Conservation (phyloP, 2,797 vertebrate species). For the Orestias chungarensis region DNA sequence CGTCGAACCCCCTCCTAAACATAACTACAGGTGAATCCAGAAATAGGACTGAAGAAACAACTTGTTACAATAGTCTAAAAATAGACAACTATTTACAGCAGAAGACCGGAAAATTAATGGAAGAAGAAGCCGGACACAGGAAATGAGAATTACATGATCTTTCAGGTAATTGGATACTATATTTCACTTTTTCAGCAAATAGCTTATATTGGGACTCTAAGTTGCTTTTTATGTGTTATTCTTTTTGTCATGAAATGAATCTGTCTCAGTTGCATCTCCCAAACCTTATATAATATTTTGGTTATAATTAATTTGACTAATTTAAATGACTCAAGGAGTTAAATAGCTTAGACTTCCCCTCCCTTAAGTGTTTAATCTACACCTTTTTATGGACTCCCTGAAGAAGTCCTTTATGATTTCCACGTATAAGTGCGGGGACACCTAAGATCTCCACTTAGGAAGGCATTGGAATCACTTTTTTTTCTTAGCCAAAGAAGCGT, state of each 20-base stretch:
- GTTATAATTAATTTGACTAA: background rate
- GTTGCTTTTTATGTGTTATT: background rate
- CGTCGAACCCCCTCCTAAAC: too few relatives aligned
- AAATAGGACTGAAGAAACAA: too few relatives aligned
- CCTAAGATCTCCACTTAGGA: slow-evolving; percentile 34
- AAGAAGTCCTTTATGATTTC: slow-evolving; percentile 20
- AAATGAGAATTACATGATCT: too few relatives aligned
- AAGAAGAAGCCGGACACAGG: too few relatives aligned
- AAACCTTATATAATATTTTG: too few relatives aligned
- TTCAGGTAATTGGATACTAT: too few relatives aligned
- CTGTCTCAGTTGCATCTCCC: background rate
- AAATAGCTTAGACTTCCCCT: background rate
- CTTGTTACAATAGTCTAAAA: too few relatives aligned
- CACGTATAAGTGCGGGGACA: slow-evolving; percentile 31
- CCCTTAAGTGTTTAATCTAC: background rate
- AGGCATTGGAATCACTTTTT: slow-evolving; percentile 45
- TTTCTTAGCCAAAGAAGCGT: slow-evolving; percentile 70
- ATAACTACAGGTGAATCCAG: too few relatives aligned
- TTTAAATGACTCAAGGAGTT: background rate
- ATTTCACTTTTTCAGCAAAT: too few relatives aligned
- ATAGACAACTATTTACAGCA: too few relatives aligned
- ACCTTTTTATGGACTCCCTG: slow-evolving; percentile 9
- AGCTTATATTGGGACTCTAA: too few relatives aligned
- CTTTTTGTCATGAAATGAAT: background rate
- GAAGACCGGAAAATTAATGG: too few relatives aligned